phyloP scores from a whole-genome alignment of 2,797 vertebrate genomes.

The Siniperca scherzeri region DNA sequence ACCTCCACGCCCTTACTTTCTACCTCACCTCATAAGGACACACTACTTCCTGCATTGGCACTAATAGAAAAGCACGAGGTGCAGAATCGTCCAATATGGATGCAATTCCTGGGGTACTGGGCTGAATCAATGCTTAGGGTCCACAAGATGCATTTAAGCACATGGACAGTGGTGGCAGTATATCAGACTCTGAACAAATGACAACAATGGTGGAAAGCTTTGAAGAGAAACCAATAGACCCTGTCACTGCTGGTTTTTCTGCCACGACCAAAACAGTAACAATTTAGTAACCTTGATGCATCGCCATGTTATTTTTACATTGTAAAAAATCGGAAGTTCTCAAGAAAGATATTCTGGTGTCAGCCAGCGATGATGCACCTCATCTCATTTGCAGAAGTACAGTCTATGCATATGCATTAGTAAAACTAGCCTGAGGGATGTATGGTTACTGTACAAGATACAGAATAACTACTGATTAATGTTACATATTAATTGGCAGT shows the following conservation, averaged over 20 bases:
- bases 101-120: too few relatives aligned
- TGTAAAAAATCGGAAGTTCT: neutral
- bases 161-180: neutral
- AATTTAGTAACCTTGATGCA: neutral
- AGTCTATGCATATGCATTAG: neutral
- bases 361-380: neutral
- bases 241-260: neutral
- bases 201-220: neutral
- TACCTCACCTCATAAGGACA: too few relatives aligned
- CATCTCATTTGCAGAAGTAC: neutral
- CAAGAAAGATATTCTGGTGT: neutral
- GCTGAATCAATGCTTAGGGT: too few relatives aligned
- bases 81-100: too few relatives aligned
- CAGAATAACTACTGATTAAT: constrained; percentile 34
- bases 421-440: constrained; percentile 17
- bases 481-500: constrained; percentile 46
- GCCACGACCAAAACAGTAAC: neutral
- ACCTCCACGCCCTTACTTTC: too few relatives aligned
- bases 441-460: constrained; percentile 24
- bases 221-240: neutral
- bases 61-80: too few relatives aligned
- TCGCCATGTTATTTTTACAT: neutral
- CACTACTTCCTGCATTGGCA: too few relatives aligned
- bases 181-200: neutral
- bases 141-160: too few relatives aligned